Evolutionary conservation across 2,888 invertebrate genomes (phyloP).

Genomic region (Matsumyia berberina): DNA sequence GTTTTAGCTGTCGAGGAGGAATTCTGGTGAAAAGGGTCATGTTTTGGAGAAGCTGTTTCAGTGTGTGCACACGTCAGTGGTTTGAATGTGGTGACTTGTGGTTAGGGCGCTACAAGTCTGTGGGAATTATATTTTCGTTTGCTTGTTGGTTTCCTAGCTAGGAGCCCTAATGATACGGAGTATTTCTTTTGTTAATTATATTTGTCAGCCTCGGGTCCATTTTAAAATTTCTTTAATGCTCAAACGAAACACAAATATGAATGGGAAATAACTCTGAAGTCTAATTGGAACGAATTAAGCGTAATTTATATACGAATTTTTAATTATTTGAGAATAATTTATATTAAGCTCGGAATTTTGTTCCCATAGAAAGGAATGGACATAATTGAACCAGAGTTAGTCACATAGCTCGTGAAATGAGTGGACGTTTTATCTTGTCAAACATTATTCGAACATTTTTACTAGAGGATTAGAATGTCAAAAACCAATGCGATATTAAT

Average conservation of each 20-base stretch:
- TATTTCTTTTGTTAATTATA: conserved; percentile 59
- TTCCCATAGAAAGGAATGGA: neutral
- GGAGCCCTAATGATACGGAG: conserved; percentile 35
- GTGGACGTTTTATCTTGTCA: no score
- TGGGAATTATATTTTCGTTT: conserved; percentile 65
- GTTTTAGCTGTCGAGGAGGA: conserved; percentile 20
- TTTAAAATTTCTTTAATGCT: conserved; percentile 6
- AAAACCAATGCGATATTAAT: no score
- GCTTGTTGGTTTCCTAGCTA: conserved; percentile 3
- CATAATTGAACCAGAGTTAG: neutral
- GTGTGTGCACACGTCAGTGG: conserved; percentile 33
- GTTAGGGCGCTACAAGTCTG: conserved; percentile 66
- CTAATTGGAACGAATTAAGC: conserved; percentile 40
- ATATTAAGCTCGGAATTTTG: neutral
- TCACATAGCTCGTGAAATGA: no score
- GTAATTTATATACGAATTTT: conserved; percentile 5
- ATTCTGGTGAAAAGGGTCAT: conserved; percentile 71
- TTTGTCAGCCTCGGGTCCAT: conserved; percentile 39
- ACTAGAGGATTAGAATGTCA: no score
- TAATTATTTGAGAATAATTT: neutral
- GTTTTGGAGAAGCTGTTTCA: conserved; percentile 64
- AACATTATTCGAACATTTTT: no score
- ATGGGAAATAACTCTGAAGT: conserved; percentile 26
- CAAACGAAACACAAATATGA: conserved; percentile 28
- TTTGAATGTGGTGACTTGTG: conserved; percentile 48